Evolutionary conservation across 1,140 invertebrate genomes (phyloP).

Genomic region (Acromyrmex echinatior): DNA sequence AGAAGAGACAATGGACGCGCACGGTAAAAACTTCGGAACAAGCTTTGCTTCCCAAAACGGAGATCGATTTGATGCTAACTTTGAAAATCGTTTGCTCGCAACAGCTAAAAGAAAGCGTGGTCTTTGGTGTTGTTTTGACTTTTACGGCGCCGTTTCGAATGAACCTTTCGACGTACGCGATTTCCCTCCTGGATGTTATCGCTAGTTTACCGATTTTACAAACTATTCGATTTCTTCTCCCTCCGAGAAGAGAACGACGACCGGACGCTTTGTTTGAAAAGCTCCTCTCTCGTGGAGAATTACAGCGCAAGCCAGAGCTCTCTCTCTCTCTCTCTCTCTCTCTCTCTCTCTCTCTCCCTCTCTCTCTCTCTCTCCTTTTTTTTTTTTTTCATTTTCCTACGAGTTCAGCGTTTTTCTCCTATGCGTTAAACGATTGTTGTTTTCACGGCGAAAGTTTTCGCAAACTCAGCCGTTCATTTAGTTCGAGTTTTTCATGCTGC

Average conservation of each 20-base stretch:
- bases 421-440: conserved; percentile 61
- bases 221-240: conserved; percentile 41
- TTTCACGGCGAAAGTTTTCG: conserved; percentile 59
- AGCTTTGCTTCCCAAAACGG: background rate
- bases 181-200: background rate
- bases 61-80: conserved; percentile 21
- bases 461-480: conserved; percentile 54
- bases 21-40: conserved; percentile 3
- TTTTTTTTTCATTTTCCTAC: conserved; percentile 32
- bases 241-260: background rate
- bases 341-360: background rate
- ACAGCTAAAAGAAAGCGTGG: background rate
- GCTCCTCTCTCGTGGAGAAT: conserved; percentile 39
- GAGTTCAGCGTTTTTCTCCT: conserved; percentile 65
- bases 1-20: conserved; percentile 10
- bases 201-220: conserved; percentile 31
- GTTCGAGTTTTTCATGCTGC: conserved; percentile 56
- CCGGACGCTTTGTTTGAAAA: conserved; percentile 39
- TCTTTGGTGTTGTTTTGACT: background rate
- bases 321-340: background rate
- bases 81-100: conserved; percentile 2
- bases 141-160: background rate
- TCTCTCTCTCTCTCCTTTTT: too few species aligned
- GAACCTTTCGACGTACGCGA: background rate
- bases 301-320: background rate